A percentile compares a stretch with the other conserved stretches of the same genome.
These are phyloP conservation scores for Oreortyx pictus DNA, from an alignment of 2,797 vertebrate genomes.

Conservation along the genomic window DNA sequence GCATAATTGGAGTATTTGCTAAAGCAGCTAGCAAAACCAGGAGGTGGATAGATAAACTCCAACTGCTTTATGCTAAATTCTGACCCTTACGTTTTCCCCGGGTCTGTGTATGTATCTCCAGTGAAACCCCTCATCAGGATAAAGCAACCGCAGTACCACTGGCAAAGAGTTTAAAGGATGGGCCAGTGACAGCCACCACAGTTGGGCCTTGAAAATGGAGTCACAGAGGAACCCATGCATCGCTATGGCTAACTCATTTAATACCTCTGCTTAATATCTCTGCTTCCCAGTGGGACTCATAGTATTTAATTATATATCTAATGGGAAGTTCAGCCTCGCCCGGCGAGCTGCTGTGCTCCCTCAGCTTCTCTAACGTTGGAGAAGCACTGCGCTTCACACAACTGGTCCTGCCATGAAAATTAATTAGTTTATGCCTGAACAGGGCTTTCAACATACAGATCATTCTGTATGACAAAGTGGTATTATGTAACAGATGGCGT, in stretches of 20 bases:
- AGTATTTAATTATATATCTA: constrained; percentile 62
- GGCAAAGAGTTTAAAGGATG: not conserved
- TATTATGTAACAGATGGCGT: constrained; percentile 53
- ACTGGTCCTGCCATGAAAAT: constrained; percentile 53
- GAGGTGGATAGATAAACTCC: not conserved
- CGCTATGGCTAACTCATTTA: constrained; percentile 16
- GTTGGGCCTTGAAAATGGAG: not conserved
- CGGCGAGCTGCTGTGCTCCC: constrained; percentile 47
- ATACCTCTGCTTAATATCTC: constrained; percentile 54
- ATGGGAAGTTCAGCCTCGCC: constrained; percentile 37
- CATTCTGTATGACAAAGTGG: constrained; percentile 52
- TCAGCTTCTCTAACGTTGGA: not conserved
- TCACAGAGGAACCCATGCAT: not conserved
- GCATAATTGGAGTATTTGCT: not conserved
- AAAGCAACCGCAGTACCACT: not conserved
- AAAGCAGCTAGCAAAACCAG: not conserved
- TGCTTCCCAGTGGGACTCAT: constrained; percentile 18
- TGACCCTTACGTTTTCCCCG: not conserved
- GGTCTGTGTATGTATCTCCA: not conserved
- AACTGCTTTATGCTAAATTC: not conserved
- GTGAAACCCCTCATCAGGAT: not conserved
- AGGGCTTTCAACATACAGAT: constrained; percentile 58
- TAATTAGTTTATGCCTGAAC: constrained; percentile 66
- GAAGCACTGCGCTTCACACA: constrained; percentile 45
- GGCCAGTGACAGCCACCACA: not conserved